Evolutionary conservation across 53 echinoderm and acorn worm genomes (phyloP).

Genomic region (Apostichopus leukothele): DNA sequence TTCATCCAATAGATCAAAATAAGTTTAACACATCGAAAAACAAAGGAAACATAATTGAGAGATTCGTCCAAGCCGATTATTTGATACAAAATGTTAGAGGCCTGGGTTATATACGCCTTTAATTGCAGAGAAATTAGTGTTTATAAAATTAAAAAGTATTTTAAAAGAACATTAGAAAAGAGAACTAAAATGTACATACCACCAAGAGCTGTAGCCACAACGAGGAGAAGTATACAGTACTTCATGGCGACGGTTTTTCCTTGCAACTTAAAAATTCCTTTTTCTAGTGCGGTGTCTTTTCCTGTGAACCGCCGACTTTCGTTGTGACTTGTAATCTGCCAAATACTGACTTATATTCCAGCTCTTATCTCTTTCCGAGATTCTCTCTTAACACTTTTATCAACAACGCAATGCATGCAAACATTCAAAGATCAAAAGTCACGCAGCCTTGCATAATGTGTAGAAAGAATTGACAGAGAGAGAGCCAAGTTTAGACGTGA

Average conservation of each 20-base stretch:
- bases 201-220: conserved; percentile 72
- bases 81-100: too few species aligned
- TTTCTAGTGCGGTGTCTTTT: conserved; percentile 24
- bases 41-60: too few species aligned
- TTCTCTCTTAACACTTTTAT: conserved; percentile 13
- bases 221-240: conserved; percentile 64
- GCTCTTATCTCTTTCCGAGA: neutral
- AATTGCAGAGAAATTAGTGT: too few species aligned
- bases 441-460: conserved; percentile 27
- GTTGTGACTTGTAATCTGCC: conserved; percentile 40
- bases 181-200: conserved; percentile 54
- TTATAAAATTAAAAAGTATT: neutral
- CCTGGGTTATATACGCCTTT: too few species aligned
- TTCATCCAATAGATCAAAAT: too few species aligned
- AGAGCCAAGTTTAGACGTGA: conserved; percentile 11
- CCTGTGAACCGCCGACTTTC: conserved; percentile 28
- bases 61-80: too few species aligned
- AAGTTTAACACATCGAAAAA: neutral
- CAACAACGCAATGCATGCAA: neutral
- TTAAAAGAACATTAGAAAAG: neutral
- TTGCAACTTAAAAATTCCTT: conserved; percentile 4
- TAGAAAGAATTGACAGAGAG: conserved; percentile 21
- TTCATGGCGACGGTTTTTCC: conserved; percentile 54
- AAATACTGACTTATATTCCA: neutral
- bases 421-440: conserved; percentile 21